A percentile compares a stretch with the other conserved stretches of the same genome.
Conservation (phyloP, 92 coral and sea anemone genomes). For the Desmophyllum pertusum region DNA sequence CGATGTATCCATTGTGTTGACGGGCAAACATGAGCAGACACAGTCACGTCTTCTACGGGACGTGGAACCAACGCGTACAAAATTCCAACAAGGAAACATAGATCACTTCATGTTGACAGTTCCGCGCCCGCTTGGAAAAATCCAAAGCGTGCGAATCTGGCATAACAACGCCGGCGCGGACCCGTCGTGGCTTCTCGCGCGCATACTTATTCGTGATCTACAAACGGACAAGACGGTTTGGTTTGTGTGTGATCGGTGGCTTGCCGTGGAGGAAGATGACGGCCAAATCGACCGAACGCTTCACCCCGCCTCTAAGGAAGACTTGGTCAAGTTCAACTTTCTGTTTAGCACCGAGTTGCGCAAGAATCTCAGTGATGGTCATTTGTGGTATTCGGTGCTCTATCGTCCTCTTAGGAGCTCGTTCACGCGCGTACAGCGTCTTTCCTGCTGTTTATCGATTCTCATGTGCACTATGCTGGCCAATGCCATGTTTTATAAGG, state of each 20-base stretch:
- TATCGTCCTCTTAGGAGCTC: constrained; percentile 78
- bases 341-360: constrained; percentile 76
- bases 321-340: constrained; percentile 76
- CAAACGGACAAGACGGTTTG: constrained; percentile 78
- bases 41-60: constrained; percentile 78
- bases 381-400: constrained; percentile 86
- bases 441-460: constrained; percentile 84
- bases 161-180: constrained; percentile 77
- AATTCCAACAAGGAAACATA: constrained; percentile 59
- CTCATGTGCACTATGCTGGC: constrained; percentile 85
- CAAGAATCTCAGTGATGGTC: constrained; percentile 85
- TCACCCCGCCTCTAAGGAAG: constrained; percentile 65
- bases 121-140: constrained; percentile 76
- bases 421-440: constrained; percentile 89
- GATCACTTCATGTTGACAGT: constrained; percentile 79
- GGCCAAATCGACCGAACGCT: constrained; percentile 78
- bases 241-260: constrained; percentile 87
- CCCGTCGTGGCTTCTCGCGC: constrained; percentile 88
- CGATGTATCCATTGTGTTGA: constrained; percentile 68
- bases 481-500: constrained; percentile 87
- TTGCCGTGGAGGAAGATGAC: constrained; percentile 91
- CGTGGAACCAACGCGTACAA: constrained; percentile 44
- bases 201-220: constrained; percentile 69
- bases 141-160: constrained; percentile 67
- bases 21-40: constrained; percentile 73